Conservation (phyloP, 2,113 vertebrate species). For the Cisticola juncidis region DNA sequence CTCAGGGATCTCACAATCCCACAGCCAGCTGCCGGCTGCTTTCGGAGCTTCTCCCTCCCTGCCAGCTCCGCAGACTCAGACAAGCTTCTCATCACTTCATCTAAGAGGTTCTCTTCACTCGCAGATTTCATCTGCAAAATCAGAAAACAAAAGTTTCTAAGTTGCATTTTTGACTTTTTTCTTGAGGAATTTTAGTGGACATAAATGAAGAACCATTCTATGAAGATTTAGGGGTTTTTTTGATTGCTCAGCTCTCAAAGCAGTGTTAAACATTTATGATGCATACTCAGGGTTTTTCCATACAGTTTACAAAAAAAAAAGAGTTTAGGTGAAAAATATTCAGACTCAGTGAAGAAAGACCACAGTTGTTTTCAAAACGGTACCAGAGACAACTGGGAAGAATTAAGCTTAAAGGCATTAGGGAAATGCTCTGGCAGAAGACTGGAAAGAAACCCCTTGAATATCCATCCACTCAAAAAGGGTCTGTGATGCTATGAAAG, state of each 20-base stretch:
- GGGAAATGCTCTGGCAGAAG: background rate
- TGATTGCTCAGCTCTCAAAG: background rate
- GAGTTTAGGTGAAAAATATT: background rate
- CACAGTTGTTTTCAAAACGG: background rate
- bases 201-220: background rate
- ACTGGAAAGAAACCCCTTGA: background rate
- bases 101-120: slow-evolving; percentile 90
- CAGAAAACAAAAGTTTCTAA: background rate
- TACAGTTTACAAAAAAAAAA: background rate
- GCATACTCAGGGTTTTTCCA: background rate
- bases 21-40: slow-evolving; percentile 60
- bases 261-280: background rate
- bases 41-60: slow-evolving; percentile 76
- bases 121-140: slow-evolving; percentile 77
- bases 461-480: background rate
- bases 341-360: background rate
- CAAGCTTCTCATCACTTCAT: slow-evolving; percentile 87
- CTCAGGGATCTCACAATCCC: slow-evolving; percentile 88
- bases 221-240: background rate
- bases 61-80: slow-evolving; percentile 80
- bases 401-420: background rate
- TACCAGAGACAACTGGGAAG: background rate
- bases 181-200: background rate
- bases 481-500: background rate
- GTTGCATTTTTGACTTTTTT: background rate